A percentile compares a stretch with the other conserved stretches of the same genome.
phyloP scores from a whole-genome alignment of 1,140 invertebrate species.

The Idris sp. region DNA sequence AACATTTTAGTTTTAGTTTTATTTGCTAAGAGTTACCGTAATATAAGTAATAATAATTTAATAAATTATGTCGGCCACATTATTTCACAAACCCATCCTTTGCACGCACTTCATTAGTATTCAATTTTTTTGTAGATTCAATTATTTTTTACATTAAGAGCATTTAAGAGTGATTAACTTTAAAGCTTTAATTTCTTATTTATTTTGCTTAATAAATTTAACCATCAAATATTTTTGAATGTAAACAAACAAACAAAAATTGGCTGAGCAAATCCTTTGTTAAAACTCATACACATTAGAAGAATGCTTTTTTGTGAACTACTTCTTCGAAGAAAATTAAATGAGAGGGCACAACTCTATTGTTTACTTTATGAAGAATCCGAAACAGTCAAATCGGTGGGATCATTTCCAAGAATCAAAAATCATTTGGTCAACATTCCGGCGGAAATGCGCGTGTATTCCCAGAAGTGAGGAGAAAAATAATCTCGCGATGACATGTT shows the following conservation, averaged over 20 bases:
- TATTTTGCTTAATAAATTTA: too few relatives aligned
- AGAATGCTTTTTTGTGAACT: slow-evolving; percentile 18
- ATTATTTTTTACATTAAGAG: too few relatives aligned
- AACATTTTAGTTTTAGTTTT: too few relatives aligned
- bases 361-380: slow-evolving; percentile 37
- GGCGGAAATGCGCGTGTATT: slow-evolving; percentile 32
- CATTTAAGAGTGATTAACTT: too few relatives aligned
- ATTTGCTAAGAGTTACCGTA: too few relatives aligned
- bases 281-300: slow-evolving; percentile 7
- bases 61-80: too few relatives aligned
- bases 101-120: too few relatives aligned
- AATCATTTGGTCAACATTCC: slow-evolving; percentile 44
- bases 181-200: too few relatives aligned
- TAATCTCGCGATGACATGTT: slow-evolving; percentile 22
- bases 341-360: slow-evolving; percentile 17
- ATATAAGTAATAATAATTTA: too few relatives aligned
- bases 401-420: slow-evolving; percentile 46
- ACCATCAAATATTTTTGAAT: too few relatives aligned
- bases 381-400: slow-evolving; percentile 31
- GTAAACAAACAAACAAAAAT: slow-evolving; percentile 3
- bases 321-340: slow-evolving; percentile 32
- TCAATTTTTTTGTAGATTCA: too few relatives aligned
- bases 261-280: slow-evolving; percentile 24
- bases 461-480: slow-evolving; percentile 35
- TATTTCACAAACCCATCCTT: too few relatives aligned